Evolutionary conservation across 2,113 vertebrate species (phyloP).

Genomic region (Rhinichthys klamathensis): DNA sequence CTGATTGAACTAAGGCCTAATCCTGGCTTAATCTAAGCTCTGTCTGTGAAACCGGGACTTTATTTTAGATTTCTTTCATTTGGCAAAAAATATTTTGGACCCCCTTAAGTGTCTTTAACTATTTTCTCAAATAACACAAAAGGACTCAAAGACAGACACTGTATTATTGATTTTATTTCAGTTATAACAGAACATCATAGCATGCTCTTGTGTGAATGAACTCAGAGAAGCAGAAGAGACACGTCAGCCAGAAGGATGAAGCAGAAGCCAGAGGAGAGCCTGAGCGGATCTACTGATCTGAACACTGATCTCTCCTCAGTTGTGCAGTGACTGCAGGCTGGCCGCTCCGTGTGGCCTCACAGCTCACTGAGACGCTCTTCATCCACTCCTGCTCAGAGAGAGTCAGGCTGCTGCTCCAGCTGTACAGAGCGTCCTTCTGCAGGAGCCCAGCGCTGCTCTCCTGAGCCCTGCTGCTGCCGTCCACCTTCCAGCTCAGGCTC

Average conservation of each 20-base stretch:
- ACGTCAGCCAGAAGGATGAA: neutral
- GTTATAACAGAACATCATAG: neutral
- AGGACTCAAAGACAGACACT: neutral
- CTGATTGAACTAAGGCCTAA: no score
- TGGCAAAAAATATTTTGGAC: no score
- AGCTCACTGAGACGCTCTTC: conserved; percentile 55
- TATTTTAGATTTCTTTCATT: no score
- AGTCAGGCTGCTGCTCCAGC: conserved; percentile 54
- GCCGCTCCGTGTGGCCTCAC: conserved; percentile 60
- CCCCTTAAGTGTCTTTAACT: no score
- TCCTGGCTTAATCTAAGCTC: no score
- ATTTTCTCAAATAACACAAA: neutral
- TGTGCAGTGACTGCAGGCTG: conserved; percentile 55
- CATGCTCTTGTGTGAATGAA: neutral
- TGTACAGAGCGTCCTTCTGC: conserved; percentile 46
- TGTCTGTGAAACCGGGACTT: no score
- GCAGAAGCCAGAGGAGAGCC: neutral
- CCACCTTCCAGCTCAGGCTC: conserved; percentile 62
- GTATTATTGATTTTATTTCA: neutral
- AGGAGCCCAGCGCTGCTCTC: conserved; percentile 44
- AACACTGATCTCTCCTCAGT: conserved; percentile 58
- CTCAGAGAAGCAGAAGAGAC: neutral
- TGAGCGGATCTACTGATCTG: conserved; percentile 46
- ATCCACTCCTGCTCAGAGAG: conserved; percentile 60
- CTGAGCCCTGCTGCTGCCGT: conserved; percentile 43